Conservation (phyloP, 2,888 invertebrate species). For the Eurytoma adleriae region DNA sequence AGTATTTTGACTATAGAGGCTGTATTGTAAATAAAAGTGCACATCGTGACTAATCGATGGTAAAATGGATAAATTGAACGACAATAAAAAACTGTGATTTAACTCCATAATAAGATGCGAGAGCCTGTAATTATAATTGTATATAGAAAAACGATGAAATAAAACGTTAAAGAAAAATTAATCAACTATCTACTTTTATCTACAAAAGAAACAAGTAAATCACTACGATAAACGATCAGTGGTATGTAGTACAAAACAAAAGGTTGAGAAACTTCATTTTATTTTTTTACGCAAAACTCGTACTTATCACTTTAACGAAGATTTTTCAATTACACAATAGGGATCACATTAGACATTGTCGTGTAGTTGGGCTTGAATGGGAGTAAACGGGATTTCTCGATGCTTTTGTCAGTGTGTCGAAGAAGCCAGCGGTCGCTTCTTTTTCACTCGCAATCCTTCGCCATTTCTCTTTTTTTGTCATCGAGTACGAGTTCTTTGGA, state of each 20-base stretch:
- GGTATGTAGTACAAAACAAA: constrained; percentile 34
- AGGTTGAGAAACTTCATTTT: constrained; percentile 39
- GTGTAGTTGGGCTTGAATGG: constrained; percentile 53
- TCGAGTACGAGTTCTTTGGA: too few species aligned
- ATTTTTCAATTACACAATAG: constrained; percentile 65
- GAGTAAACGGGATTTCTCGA: constrained; percentile 35
- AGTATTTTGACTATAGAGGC: too few species aligned
- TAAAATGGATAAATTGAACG: too few species aligned
- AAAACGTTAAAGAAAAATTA: not conserved
- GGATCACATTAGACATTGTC: constrained; percentile 68
- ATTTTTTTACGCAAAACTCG: constrained; percentile 60
- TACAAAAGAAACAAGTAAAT: constrained; percentile 16
- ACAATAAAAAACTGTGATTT: too few species aligned
- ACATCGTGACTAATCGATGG: too few species aligned
- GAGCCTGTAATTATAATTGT: too few species aligned
- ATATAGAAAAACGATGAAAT: too few species aligned
- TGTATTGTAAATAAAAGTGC: too few species aligned
- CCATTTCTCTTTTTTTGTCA: not conserved
- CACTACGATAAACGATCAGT: not conserved
- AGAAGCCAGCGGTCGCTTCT: constrained; percentile 13
- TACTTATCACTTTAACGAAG: constrained; percentile 61
- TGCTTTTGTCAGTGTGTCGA: constrained; percentile 11
- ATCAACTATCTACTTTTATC: not conserved
- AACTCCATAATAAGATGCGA: too few species aligned
- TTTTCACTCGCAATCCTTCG: constrained; percentile 11